These are phyloP conservation scores for Dermochelys coriacea DNA, from an alignment of 2,797 vertebrate genomes.

Conservation along the genomic window DNA sequence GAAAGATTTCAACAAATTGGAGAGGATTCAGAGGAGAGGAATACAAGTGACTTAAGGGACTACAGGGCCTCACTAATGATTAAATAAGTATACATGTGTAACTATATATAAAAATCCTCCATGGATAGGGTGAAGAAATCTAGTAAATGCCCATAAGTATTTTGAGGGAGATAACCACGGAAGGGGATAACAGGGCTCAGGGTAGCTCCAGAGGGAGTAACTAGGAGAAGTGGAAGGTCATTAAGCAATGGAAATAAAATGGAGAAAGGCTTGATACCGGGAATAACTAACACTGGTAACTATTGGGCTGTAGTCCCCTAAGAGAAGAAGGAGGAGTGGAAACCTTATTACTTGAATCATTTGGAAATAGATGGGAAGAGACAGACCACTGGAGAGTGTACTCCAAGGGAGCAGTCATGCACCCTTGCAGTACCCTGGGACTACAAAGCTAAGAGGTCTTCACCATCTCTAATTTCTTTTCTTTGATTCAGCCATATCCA, in stretches of 20 bases:
- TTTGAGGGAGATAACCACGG: neutral
- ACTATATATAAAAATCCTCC: neutral
- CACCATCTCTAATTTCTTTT: neutral
- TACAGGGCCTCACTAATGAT: neutral
- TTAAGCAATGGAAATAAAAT: neutral
- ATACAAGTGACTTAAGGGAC: neutral
- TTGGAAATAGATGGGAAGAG: neutral
- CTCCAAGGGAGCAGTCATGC: neutral
- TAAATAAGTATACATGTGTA: neutral
- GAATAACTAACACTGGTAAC: too few relatives aligned
- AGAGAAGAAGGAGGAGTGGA: neutral
- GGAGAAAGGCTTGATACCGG: neutral
- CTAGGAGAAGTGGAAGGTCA: neutral
- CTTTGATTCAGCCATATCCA: neutral
- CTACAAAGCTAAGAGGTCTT: neutral
- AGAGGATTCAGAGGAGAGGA: neutral
- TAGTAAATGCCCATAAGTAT: neutral
- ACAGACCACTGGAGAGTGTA: neutral
- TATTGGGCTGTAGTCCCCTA: too few relatives aligned
- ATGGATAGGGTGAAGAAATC: neutral
- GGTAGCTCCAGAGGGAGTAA: neutral
- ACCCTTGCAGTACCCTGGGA: neutral
- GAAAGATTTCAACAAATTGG: neutral
- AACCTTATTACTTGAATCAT: neutral
- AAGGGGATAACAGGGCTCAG: neutral